Base-by-base conservation (phyloP, 2,888 invertebrate species). In the Acanthococcus lagerstroemiae region DNA sequence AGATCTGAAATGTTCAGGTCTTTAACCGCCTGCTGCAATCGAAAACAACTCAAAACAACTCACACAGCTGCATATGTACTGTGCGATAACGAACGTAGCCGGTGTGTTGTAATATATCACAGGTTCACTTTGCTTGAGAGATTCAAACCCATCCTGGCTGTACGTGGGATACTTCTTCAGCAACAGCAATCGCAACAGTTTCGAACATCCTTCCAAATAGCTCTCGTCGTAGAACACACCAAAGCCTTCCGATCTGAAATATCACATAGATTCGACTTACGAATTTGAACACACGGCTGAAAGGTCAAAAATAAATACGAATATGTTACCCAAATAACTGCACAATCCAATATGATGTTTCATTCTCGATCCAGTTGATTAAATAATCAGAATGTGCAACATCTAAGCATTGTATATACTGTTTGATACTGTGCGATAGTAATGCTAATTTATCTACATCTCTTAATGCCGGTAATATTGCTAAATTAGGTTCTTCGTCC, bases 341-440 rank as follows among this genome's bases (percentile, higher is more conserved):
- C 61, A 89, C 84, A 72, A 94, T 80, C 94, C 94, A 94, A 70
- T 89, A 79, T 4, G 90, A 88, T 0, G 90, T 89, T 74, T 94
- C 94, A 27, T 86, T 85, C 0, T 88, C 86, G 70, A 95, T 83
- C 72, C 88, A 85, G 46, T 86, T 84, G 48, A 90, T 87, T 21
- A 95, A 80, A 72, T 87, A 84, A 66, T 88, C 84, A 63, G 93
- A 82, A 75, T 90, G 87, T 70, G 82, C 80, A 50, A 88, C 80
- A 69, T 91, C 90, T 69, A 95, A 76, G 61, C 89, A 85, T n/a
- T 89, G 86, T 69, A 91, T 84, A 74, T 90, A 87, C 0, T 94
- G 92, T 4, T 88, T 86, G 70, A 95, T 82, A 74, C 90, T 88
- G 75, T 94, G 93, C n/a, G 91, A 86, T 22, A 91, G 81, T 63